Conservation (phyloP, 2,113 vertebrate genomes). For the Melanocharis versteri region DNA sequence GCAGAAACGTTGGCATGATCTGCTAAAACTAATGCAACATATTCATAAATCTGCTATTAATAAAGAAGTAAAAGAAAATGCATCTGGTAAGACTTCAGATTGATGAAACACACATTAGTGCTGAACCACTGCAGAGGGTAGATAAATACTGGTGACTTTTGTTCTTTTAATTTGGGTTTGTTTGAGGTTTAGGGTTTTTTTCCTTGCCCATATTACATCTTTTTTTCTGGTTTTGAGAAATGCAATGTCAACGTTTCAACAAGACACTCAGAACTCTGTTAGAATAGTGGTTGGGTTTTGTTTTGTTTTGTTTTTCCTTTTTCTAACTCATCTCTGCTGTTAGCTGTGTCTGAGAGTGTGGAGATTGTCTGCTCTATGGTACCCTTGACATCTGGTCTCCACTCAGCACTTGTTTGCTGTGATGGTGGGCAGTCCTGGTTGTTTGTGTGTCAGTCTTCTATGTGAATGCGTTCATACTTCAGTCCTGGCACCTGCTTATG, state of each 20-base stretch:
- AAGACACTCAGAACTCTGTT: not conserved
- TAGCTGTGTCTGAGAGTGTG: not conserved
- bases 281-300: not conserved
- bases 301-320: not conserved
- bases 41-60: slow-evolving; percentile 88
- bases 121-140: not conserved
- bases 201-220: not conserved
- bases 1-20: slow-evolving; percentile 92
- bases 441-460: not conserved
- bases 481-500: not conserved
- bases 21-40: slow-evolving; percentile 95
- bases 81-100: slow-evolving; percentile 74
- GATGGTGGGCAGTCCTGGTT: not conserved
- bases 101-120: not conserved
- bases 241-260: not conserved
- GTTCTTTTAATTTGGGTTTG: not conserved
- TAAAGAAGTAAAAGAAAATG: slow-evolving; percentile 81
- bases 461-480: not conserved
- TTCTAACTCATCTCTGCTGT: not conserved
- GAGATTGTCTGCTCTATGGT: not conserved
- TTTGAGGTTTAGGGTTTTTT: not conserved
- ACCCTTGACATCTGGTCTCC: not conserved
- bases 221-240: not conserved
- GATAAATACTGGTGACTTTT: not conserved
- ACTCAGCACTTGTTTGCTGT: not conserved